Evolutionary conservation across 2,113 vertebrate species (phyloP).

Genomic region (Pachypanchax playfairii): DNA sequence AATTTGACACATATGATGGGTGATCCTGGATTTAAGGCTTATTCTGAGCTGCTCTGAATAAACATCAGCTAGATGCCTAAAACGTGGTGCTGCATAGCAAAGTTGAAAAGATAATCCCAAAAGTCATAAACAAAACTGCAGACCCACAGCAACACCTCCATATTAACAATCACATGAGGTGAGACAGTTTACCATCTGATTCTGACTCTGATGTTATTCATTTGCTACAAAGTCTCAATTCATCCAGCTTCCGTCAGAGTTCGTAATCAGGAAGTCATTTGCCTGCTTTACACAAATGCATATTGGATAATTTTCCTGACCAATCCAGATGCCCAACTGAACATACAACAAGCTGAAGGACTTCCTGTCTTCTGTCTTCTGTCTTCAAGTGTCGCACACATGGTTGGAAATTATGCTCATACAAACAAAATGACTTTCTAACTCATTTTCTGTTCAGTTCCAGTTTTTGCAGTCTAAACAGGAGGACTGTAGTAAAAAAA

Average conservation of each 20-base stretch:
- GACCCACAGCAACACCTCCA: too few relatives aligned
- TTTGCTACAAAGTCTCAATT: not conserved
- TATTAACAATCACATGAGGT: not conserved
- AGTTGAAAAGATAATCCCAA: conserved; percentile 12
- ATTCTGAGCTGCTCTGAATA: conserved; percentile 43
- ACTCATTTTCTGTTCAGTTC: too few relatives aligned
- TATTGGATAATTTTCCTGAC: too few relatives aligned
- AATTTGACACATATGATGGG: conserved; percentile 17
- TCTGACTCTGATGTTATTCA: not conserved
- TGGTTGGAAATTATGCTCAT: too few relatives aligned
- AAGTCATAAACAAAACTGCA: conserved; percentile 1
- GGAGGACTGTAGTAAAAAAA: too few relatives aligned
- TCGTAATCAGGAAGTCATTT: not conserved
- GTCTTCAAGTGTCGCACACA: too few relatives aligned
- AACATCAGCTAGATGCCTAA: conserved; percentile 29
- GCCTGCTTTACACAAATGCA: too few relatives aligned
- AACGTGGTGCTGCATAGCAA: conserved; percentile 7
- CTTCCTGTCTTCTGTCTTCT: too few relatives aligned
- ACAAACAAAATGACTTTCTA: too few relatives aligned
- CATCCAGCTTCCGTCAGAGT: not conserved
- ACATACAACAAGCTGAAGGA: too few relatives aligned
- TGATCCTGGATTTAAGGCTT: conserved; percentile 46
- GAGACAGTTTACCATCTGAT: not conserved
- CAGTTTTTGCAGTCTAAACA: too few relatives aligned
- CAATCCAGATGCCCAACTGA: too few relatives aligned